Evolutionary conservation across 1,140 invertebrate genomes (phyloP), one percentile per base, ranked within the genome.

Genomic region (Condylostylus longicornis): DNA sequence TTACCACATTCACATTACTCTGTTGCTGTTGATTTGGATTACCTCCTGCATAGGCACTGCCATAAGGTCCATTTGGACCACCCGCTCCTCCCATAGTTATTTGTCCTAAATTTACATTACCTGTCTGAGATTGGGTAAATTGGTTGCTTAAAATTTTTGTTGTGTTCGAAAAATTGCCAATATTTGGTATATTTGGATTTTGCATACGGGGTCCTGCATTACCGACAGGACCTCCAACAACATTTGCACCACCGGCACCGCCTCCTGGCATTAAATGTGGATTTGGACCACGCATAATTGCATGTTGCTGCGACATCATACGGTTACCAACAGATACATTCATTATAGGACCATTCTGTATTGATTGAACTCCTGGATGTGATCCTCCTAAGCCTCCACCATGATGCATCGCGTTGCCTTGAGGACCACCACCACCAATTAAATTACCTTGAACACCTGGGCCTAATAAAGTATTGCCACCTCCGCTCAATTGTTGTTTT

Each of bases 291-390:
- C 56, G 53, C 2, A 57, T 27, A 42, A 58, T 51, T n/a, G n/a
- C n/a, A 38, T 68, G 62, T 39, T 62, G 67, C 37, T 72, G 70
- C 51, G 71, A 69, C 1, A 67, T 65, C 19, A 73, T 69, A 9
- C 70, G 58, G 0, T 69, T 49, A 15, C 30, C 30, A 34, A 34
- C 33, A 10, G 33, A 15, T 10, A 19, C 18, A 14, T 8, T 56
- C 60, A 78, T 69, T 62, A 78, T 69, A 2, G 75, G 75, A 8
- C 79, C 80, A 50, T 82, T 84, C 54, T 78, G 79, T 65, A 79
- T 27, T 9, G 21, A 33, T 20, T 41, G 38, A n/a, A n/a, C n/a
- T n/a, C n/a, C n/a, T 3, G 38, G 43, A 43, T 41, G 41, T 14
- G n/a, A n/a, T n/a, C n/a, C n/a, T 10, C 39, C 36, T 13, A 20